A percentile compares a stretch with the other conserved stretches of the same genome.
These are phyloP conservation scores for Catharus ustulatus DNA, from an alignment of 2,797 vertebrate genomes.

Conservation along the genomic window DNA sequence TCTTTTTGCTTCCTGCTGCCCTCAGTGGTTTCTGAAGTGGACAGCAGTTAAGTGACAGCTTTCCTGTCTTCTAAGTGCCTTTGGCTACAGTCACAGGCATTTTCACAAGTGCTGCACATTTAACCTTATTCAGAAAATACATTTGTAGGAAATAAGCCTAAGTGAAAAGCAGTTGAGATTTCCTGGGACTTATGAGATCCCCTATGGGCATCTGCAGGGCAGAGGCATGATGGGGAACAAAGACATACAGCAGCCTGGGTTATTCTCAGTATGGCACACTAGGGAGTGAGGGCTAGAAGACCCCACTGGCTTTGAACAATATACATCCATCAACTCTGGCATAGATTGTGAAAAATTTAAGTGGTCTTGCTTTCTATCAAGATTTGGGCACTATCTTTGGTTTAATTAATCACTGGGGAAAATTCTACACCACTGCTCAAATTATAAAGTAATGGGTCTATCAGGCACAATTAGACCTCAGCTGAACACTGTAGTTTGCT, in stretches of 20 bases:
- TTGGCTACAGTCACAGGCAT: conserved; percentile 34
- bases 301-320: conserved; percentile 27
- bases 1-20: conserved; percentile 68
- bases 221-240: not conserved
- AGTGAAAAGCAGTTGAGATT: conserved; percentile 34
- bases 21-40: conserved; percentile 59
- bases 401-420: conserved; percentile 89
- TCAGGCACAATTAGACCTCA: conserved; percentile 87
- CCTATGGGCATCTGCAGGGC: not conserved
- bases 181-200: conserved; percentile 15
- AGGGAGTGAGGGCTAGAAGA: conserved; percentile 43
- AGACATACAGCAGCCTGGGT: conserved; percentile 18
- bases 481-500: conserved; percentile 80
- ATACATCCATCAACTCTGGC: conserved; percentile 13
- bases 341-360: conserved; percentile 58
- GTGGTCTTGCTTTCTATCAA: conserved; percentile 65
- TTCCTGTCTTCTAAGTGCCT: conserved; percentile 52
- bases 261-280: conserved; percentile 51
- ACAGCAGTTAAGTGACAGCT: conserved; percentile 47
- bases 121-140: conserved; percentile 71
- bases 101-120: conserved; percentile 56
- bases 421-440: conserved; percentile 74
- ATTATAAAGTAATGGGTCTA: conserved; percentile 86
- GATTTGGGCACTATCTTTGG: conserved; percentile 66
- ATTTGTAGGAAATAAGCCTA: conserved; percentile 32